Evolutionary conservation across 2,888 invertebrate genomes (phyloP), one percentile per base, ranked within the genome.

Genomic region (Agrochola litura): DNA sequence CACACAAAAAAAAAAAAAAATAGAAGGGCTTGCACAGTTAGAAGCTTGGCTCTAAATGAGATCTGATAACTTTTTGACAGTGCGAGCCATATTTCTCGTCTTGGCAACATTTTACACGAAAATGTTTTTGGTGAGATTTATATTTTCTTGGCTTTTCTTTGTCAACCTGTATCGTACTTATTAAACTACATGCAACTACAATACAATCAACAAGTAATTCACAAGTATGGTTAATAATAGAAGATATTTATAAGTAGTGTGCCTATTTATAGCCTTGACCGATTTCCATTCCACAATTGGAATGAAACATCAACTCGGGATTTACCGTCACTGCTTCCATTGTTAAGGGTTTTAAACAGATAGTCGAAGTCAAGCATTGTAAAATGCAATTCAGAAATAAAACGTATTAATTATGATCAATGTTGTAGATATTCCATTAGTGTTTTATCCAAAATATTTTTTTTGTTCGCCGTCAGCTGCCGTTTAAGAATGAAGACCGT

Each of bases 191-290:
- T 30, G 10, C 1, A 70, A 22, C 43, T 30, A 30, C 73, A 8
- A 14, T 22, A 43, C 9, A 64, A 54, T 61, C 25, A 22, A 25
- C 9, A 14, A 43, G 43, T 2, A 43, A 43, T 43, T 71, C 10
- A 63, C 2, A 56, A 58, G 49, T 80, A 30, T 64, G 64, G 22
- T 25, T 81, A 79, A 58, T 52, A 22, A 79, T 64, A 79, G 52
- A 49, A 41, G 12, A 43, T 9, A 49, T 58, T 52, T 61, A 68
- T 37, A 67, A 82, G 52, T 65, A 58, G 56, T 76, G 49, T 22
- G 19, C 5, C 30, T 82, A 75, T 75, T 56, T 43, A 60, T 43
- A 70, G 25, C 78, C 83, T 83, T 83, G 70, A 71, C 69, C 70
- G 56, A 81, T 82, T 76, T 82, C 6, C 25, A 9, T 25, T 76